Evolutionary conservation across 2,888 invertebrate species (phyloP).

Genomic region (Phorcus lineatus): DNA sequence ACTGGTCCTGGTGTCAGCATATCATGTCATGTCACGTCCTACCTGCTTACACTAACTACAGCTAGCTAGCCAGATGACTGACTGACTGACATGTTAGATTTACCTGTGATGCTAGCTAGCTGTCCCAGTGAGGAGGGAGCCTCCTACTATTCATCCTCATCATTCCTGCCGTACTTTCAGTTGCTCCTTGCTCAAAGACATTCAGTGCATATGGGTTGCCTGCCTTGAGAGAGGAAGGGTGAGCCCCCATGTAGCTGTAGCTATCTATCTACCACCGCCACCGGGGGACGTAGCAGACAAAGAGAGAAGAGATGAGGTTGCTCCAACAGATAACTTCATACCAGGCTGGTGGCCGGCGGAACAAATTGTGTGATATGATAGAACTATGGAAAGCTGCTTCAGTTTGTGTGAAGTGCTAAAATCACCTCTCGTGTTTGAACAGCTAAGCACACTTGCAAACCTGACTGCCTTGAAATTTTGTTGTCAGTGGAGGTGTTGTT

Average conservation of each 20-base stretch:
- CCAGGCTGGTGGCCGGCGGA: not conserved
- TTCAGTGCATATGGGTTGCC: not conserved
- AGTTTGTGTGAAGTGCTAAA: not conserved
- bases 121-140: not conserved
- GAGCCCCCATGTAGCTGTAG: too few species aligned
- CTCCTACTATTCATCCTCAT: constrained; percentile 12
- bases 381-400: not conserved
- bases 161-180: constrained; percentile 21
- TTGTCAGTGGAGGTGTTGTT: not conserved
- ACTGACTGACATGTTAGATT: too few species aligned
- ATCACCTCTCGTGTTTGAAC: not conserved
- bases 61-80: too few species aligned
- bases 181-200: constrained; percentile 8
- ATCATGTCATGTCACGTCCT: too few species aligned
- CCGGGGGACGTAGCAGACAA: too few species aligned
- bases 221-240: not conserved
- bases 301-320: too few species aligned
- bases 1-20: too few species aligned
- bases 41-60: too few species aligned
- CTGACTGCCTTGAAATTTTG: constrained; percentile 7
- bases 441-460: not conserved
- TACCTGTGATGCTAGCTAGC: too few species aligned
- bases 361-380: not conserved
- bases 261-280: too few species aligned
- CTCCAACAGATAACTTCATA: too few species aligned